phyloP scores from a whole-genome alignment of 2,797 vertebrate genomes.

The Acipenser ruthenus region DNA sequence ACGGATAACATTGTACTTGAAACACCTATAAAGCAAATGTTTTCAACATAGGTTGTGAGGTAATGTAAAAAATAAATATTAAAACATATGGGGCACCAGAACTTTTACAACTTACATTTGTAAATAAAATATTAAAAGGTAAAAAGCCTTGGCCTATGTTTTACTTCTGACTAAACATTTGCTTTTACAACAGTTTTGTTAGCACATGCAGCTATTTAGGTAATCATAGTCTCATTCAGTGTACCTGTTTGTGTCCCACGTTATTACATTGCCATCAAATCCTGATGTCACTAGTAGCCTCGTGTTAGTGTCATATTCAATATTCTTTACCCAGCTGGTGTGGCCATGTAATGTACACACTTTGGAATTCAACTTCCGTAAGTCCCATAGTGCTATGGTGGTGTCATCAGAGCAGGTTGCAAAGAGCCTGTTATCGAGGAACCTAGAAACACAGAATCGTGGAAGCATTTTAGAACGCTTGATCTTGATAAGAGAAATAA shows the following conservation, averaged over 20 bases:
- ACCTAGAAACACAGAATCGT: constrained; percentile 54
- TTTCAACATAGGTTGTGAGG: no score
- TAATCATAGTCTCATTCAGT: constrained; percentile 5
- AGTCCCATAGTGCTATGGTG: constrained; percentile 94
- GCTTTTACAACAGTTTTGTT: no score
- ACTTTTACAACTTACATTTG: no score
- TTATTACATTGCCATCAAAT: constrained; percentile 96
- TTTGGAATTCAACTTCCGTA: constrained; percentile 87
- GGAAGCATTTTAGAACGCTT: not conserved
- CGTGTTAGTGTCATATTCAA: constrained; percentile 94
- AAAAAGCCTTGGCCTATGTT: no score
- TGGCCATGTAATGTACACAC: constrained; percentile 95
- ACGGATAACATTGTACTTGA: no score
- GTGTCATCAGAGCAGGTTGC: constrained; percentile 98
- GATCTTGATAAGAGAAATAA: no score
- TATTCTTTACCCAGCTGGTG: constrained; percentile 99
- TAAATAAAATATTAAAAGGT: no score
- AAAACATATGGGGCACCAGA: no score
- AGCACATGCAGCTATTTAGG: no score
- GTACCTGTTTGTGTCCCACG: constrained; percentile 97
- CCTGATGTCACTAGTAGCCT: constrained; percentile 91
- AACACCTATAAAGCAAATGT: no score
- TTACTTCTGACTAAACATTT: no score
- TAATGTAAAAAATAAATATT: no score
- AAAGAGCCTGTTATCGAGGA: constrained; percentile 94